Conservation (phyloP, 2,888 invertebrate genomes). For the Plemyria rubiginata region DNA sequence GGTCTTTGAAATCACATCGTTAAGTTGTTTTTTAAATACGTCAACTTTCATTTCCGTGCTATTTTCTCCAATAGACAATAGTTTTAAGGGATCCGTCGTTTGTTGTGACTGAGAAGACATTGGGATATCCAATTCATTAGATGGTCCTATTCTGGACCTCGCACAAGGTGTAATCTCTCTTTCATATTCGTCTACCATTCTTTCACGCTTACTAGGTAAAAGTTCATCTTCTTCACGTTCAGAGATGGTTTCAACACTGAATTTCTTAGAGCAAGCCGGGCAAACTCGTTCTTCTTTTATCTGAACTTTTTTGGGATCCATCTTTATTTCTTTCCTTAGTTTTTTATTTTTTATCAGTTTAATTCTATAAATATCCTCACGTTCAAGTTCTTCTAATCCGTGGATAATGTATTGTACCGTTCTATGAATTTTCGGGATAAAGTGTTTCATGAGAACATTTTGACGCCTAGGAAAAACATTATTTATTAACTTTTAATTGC, state of each 20-base stretch:
- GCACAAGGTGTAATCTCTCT: not conserved
- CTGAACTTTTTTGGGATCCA: not conserved
- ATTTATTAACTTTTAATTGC: slow-evolving; percentile 3
- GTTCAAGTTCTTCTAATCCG: slow-evolving; percentile 55
- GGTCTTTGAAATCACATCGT: slow-evolving; percentile 44
- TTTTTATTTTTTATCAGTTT: slow-evolving; percentile 47
- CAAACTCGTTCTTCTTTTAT: not conserved
- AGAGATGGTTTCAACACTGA: not conserved
- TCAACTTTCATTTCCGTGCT: slow-evolving; percentile 34
- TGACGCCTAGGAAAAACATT: slow-evolving; percentile 50
- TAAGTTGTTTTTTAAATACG: slow-evolving; percentile 42
- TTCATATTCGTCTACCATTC: not conserved
- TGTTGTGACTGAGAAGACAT: slow-evolving; percentile 1
- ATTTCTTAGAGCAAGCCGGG: slow-evolving; percentile 5
- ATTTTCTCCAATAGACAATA: not conserved
- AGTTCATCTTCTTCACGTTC: not conserved
- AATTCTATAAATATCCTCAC: slow-evolving; percentile 56
- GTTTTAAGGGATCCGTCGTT: not conserved
- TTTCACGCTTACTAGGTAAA: not conserved
- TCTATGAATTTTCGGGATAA: slow-evolving; percentile 51
- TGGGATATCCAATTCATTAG: slow-evolving; percentile 1
- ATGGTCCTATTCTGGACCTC: slow-evolving; percentile 6
- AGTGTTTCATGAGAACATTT: slow-evolving; percentile 54
- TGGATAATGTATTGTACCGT: slow-evolving; percentile 51
- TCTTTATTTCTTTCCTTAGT: slow-evolving; percentile 32